These are phyloP conservation scores for Osmerus mordax DNA, from an alignment of 2,113 vertebrate species.

Conservation along the genomic window DNA sequence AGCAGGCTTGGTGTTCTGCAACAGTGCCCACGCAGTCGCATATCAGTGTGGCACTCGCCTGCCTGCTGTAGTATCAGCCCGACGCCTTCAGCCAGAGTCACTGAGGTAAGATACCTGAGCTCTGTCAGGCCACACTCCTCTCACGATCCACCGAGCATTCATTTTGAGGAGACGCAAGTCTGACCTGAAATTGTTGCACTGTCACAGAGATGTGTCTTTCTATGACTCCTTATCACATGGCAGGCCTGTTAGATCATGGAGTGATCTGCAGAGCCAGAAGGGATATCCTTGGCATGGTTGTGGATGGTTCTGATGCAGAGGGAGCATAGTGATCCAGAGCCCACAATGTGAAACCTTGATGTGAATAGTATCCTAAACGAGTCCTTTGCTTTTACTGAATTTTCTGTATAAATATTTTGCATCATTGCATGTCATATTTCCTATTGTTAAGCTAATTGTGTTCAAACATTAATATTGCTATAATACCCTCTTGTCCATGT, in stretches of 20 bases:
- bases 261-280: constrained; percentile 46
- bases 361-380: neutral
- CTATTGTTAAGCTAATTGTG: too few relatives aligned
- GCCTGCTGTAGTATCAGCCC: constrained; percentile 43
- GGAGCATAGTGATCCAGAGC: constrained; percentile 21
- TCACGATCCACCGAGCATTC: constrained; percentile 53
- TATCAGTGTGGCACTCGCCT: constrained; percentile 43
- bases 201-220: constrained; percentile 58
- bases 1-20: constrained; percentile 62
- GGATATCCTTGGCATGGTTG: constrained; percentile 43
- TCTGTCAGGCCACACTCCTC: constrained; percentile 42
- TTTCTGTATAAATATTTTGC: too few relatives aligned
- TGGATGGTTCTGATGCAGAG: constrained; percentile 15
- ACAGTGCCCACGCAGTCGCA: constrained; percentile 54
- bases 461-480: too few relatives aligned
- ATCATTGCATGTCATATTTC: too few relatives aligned
- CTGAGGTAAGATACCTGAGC: constrained; percentile 59
- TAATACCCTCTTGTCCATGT: too few relatives aligned
- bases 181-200: constrained; percentile 58
- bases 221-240: constrained; percentile 49
- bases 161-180: constrained; percentile 48
- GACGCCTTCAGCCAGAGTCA: constrained; percentile 33
- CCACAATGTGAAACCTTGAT: neutral
- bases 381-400: neutral
- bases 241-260: constrained; percentile 50